Evolutionary conservation across 2,888 invertebrate species (phyloP), one percentile per base, ranked within the genome.

Genomic region (Elysia crispata): DNA sequence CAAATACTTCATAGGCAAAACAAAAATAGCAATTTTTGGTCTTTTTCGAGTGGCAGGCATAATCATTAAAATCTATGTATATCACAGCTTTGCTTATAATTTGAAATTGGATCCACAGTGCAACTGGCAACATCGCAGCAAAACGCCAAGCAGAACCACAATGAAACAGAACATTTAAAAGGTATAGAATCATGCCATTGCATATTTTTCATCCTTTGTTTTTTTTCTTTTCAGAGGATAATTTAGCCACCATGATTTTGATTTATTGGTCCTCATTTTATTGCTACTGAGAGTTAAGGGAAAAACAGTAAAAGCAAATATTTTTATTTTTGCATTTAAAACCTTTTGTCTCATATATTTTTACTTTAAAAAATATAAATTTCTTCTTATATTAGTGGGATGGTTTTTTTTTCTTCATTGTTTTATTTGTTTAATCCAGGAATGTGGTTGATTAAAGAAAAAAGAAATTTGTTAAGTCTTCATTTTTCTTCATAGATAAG

Each of bases 161-260:
- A 93, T 85, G 93, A 94, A 87, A 92, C 93, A 33, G 93, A 92
- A 83, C 93, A 93, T 83, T 88, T 94, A 81, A 91, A 91, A 87
- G 93, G 93, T 90, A 91, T 41, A 91, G 89, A 87, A 23, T n/a
- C n/a, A n/a, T 28, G 8, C 0, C 6, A 50, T 15, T 57, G 15
- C 13, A 54, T 11, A 31, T n/a, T 13, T 5, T 70, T 31, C 33
- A n/a, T 6, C 20, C 23, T 49, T 70, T 70, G 15, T 20, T 70
- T 70, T 5, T 41, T 33, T 41, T 70, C 20, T 33, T 33, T 70
- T 33, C 25, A 41, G 41, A 41, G 5, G 13, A 20, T 62, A 33
- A 20, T 23, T 41, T 64, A 31, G 60, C 62, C 20, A 57, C n/a
- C 13, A 33, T 76, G 23, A 18, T 64, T n/a, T n/a, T n/a, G n/a